Evolutionary conservation across 2,797 vertebrate genomes (phyloP).

Genomic region (Pelochelys cantorii): DNA sequence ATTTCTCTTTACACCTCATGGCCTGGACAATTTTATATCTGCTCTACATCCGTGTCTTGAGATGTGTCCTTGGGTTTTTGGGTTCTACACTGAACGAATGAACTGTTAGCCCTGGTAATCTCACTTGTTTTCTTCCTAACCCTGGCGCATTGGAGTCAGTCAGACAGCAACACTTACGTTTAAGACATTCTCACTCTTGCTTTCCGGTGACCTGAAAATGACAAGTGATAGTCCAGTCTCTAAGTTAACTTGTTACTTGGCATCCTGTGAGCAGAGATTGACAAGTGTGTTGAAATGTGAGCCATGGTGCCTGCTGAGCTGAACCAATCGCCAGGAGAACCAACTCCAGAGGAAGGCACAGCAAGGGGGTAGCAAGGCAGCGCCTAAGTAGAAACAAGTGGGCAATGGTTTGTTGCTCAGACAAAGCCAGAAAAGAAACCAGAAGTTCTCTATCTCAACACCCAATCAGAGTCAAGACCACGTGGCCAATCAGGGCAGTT

Average conservation of each 20-base stretch:
- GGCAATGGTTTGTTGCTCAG: not conserved
- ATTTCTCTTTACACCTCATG: fast-evolving
- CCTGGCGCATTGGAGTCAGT: fast-evolving
- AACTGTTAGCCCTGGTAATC: fast-evolving
- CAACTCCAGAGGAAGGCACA: not conserved
- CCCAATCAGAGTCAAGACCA: not conserved
- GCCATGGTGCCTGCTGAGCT: not conserved
- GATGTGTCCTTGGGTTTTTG: not conserved
- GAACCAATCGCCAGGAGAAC: not conserved
- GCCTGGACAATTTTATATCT: not conserved
- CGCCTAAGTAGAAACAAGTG: not conserved
- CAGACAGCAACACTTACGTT: not conserved
- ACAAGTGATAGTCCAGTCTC: not conserved
- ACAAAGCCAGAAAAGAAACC: not conserved
- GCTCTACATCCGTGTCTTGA: fast-evolving
- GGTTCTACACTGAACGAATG: fast-evolving
- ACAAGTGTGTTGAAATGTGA: not conserved
- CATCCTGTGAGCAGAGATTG: not conserved
- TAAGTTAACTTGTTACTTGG: not conserved
- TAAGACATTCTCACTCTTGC: not conserved
- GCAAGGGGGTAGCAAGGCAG: not conserved
- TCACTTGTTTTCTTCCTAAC: fast-evolving
- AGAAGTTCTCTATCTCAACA: not conserved
- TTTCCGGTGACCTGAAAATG: not conserved
- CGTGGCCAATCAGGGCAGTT: not conserved